Base-by-base conservation (phyloP, 2,113 vertebrate genomes). In the Atlantisia rogersi region DNA sequence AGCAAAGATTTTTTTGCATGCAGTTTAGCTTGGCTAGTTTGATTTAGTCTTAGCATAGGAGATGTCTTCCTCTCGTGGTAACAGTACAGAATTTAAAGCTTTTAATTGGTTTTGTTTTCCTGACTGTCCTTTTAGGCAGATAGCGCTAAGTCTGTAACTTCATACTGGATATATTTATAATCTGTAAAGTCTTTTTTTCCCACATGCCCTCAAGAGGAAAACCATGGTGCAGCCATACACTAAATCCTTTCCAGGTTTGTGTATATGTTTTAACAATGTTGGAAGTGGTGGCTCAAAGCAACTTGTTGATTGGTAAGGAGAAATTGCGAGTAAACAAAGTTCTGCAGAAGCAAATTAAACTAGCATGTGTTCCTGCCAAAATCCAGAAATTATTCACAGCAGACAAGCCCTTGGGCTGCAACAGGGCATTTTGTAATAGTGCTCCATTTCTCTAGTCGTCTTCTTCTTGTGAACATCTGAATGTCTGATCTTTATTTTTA, bases 311-410 rank as follows among this genome's bases (percentile, higher is more conserved):
- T 70, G 55, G 42, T 68, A 46, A 63, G 56, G 86, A 69, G 53
- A 28, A 95, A 44, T 75, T 85, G 52, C 62, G 59, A 92, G 65
- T 68, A 94, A 92, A 90, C 63, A 52, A 82, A 59, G 32, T 73
- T 93, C 83, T 94, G 35, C 83, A 92, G 84, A 40, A 86, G 42
- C 56, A 95, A 92, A 82, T 88, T 67, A 64, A 91, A 67, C n/a
- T 67, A 53, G 24, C 16, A 14, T 59, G 21, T 53, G 25, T 39
- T 87, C 58, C 52, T 92, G 46, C 68, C 70, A 87, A 82, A 94
- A 90, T 71, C 22, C 81, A 15, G 64, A 44, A 92, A 82, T 88
- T 58, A 44, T 67, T 92, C 46, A 53, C 63, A 80, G 75, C 78
- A 76, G 37, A 48, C 9, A 65, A 86, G 28, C 31, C 65, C 39